A percentile compares a stretch with the other conserved stretches of the same genome.
Evolutionary conservation across 2,888 invertebrate genomes (phyloP).

Genomic region (Pelosia muscerda): DNA sequence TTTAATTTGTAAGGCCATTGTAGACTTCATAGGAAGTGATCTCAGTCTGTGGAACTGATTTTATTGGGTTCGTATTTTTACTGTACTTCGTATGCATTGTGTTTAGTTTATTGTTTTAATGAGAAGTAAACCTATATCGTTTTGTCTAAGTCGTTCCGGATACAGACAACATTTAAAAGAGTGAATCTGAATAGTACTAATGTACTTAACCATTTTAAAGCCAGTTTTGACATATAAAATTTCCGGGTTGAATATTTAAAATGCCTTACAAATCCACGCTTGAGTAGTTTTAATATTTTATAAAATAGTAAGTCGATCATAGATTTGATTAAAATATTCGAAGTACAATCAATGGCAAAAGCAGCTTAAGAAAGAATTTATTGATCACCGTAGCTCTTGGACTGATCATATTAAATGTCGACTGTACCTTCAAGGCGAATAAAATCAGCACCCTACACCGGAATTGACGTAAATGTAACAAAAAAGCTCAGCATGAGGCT

Average conservation of each 20-base stretch:
- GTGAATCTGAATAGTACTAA: background rate
- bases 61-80: slow-evolving; percentile 48
- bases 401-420: too few relatives aligned
- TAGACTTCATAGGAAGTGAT: slow-evolving; percentile 59
- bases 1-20: slow-evolving; percentile 46
- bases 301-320: too few relatives aligned
- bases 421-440: background rate
- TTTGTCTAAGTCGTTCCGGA: background rate
- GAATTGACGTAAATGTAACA: background rate
- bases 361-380: too few relatives aligned
- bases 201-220: background rate
- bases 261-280: too few relatives aligned
- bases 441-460: background rate
- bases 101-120: background rate
- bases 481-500: background rate
- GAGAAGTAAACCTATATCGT: background rate
- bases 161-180: background rate
- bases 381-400: too few relatives aligned
- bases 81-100: slow-evolving; percentile 23
- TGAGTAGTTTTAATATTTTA: too few relatives aligned
- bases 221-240: background rate
- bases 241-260: too few relatives aligned
- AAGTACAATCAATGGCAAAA: too few relatives aligned
- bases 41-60: slow-evolving; percentile 65
- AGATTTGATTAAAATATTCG: too few relatives aligned